A percentile compares a stretch with the other conserved stretches of the same genome.
Conservation (phyloP, 2,797 vertebrate species). For the Chlorospingus flavigularis region DNA sequence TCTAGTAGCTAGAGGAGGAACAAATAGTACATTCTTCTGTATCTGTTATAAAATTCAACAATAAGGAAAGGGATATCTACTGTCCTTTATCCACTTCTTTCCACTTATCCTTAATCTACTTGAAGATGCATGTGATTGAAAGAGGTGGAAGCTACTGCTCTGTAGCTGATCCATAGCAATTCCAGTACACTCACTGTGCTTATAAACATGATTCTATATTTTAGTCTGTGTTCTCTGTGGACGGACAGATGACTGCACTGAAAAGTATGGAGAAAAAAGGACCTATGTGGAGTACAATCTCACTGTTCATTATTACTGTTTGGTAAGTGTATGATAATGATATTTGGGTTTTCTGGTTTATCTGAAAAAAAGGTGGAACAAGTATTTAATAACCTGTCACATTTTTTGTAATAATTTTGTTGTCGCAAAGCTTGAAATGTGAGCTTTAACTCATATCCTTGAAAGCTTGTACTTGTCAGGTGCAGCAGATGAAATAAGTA, state of each 20-base stretch:
- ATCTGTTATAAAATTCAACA: background rate
- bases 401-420: background rate
- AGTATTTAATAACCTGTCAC: background rate
- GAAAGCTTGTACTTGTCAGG: background rate
- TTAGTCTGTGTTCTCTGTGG: slow-evolving; percentile 89
- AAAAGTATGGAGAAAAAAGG: slow-evolving; percentile 90
- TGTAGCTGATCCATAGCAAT: background rate
- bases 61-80: background rate
- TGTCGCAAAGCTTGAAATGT: background rate
- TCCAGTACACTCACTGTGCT: background rate
- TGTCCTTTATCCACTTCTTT: background rate
- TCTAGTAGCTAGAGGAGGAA: background rate
- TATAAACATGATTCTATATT: slow-evolving; percentile 1
- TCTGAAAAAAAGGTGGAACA: background rate
- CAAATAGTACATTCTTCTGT: background rate
- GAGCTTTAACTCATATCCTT: background rate
- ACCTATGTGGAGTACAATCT: slow-evolving; percentile 80
- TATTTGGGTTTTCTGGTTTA: background rate
- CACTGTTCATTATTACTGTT: slow-evolving; percentile 91
- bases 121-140: background rate
- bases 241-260: slow-evolving; percentile 84
- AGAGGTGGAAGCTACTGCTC: background rate
- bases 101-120: background rate
- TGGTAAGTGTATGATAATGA: slow-evolving; percentile 79
- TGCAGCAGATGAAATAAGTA: background rate